Evolutionary conservation across 2,888 invertebrate genomes (phyloP).

Genomic region (Aspidiotus destructor): DNA sequence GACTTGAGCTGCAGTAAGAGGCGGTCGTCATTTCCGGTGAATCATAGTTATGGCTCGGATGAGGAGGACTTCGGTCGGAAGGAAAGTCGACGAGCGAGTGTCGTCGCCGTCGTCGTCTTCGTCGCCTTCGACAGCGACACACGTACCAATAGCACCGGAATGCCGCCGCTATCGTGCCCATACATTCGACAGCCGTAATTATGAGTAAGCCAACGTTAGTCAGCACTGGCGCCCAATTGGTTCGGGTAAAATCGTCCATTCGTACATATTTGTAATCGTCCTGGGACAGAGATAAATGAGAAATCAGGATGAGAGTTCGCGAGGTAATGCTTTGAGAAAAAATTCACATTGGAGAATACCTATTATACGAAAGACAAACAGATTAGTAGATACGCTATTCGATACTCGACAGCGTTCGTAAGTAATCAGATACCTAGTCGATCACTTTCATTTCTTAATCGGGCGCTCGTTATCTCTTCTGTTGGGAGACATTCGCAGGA

Average conservation of each 20-base stretch:
- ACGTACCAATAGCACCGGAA: conserved; percentile 38
- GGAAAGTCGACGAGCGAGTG: background rate
- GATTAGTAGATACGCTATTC: too few species aligned
- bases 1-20: conserved; percentile 35
- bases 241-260: conserved; percentile 12
- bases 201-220: conserved; percentile 38
- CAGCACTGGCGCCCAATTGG: conserved; percentile 38
- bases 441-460: too few species aligned
- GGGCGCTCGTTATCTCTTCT: too few species aligned
- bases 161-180: conserved; percentile 37
- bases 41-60: conserved; percentile 13
- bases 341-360: too few species aligned
- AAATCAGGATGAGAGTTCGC: background rate
- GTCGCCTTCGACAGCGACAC: conserved; percentile 35
- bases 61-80: too few species aligned
- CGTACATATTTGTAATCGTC: conserved; percentile 20
- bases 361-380: too few species aligned
- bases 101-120: background rate
- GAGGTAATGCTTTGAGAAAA: too few species aligned
- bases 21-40: conserved; percentile 33
- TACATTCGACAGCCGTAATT: conserved; percentile 36
- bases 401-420: too few species aligned
- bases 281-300: conserved; percentile 6
- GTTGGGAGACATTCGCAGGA: too few species aligned
- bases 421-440: too few species aligned